A percentile compares a stretch with the other conserved stretches of the same genome.
These are phyloP conservation scores for Gryllus bimaculatus DNA, from an alignment of 1,140 invertebrate genomes.

Conservation along the genomic window DNA sequence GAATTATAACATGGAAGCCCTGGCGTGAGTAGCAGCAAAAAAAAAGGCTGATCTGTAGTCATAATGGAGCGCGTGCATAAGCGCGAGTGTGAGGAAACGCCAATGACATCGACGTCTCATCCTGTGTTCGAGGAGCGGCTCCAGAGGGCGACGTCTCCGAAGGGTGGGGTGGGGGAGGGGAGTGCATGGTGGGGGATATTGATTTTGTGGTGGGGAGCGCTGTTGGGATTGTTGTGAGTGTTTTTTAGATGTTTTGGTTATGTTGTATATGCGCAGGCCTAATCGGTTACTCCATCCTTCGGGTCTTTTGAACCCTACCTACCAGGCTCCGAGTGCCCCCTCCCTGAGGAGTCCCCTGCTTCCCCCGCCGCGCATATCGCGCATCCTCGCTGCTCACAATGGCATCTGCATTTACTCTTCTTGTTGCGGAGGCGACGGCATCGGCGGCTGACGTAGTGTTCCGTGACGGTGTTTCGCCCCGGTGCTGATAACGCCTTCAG, in stretches of 20 bases:
- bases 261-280: not conserved
- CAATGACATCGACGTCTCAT: not conserved
- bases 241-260: too few species aligned
- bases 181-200: too few species aligned
- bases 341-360: not conserved
- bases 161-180: too few species aligned
- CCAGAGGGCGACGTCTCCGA: not conserved
- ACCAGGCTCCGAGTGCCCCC: not conserved
- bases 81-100: not conserved
- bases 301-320: not conserved
- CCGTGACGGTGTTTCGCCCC: not conserved
- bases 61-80: not conserved
- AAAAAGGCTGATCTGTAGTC: not conserved
- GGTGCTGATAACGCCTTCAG: not conserved
- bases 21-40: not conserved
- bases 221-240: too few species aligned
- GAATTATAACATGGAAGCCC: not conserved
- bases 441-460: too few species aligned
- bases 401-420: too few species aligned
- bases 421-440: too few species aligned
- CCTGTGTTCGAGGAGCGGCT: not conserved
- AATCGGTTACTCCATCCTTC: not conserved
- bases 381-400: too few species aligned
- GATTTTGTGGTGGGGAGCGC: too few species aligned
- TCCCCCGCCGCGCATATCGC: too few species aligned